These are phyloP conservation scores for Hiodon tergisus DNA, from an alignment of 2,113 vertebrate species.

Conservation along the genomic window DNA sequence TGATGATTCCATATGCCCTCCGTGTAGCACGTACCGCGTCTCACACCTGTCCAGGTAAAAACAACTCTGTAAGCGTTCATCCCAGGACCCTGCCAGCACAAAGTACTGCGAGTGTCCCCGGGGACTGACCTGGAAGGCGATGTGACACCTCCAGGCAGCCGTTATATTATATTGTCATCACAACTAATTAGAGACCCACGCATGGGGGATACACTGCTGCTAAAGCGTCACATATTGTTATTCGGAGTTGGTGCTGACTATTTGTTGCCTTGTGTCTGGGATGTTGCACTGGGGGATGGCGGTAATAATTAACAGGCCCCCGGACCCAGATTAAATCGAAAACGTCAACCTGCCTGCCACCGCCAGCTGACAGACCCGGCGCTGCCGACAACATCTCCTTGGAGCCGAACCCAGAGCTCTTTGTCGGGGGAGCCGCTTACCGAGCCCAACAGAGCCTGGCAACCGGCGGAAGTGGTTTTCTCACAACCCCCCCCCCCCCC, in stretches of 20 bases:
- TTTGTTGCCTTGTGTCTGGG: not conserved
- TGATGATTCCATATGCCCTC: no score
- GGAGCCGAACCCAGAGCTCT: not conserved
- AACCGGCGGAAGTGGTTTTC: not conserved
- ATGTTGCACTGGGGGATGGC: not conserved
- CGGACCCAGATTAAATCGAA: slow-evolving; percentile 16
- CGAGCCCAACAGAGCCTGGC: not conserved
- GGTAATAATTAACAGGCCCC: slow-evolving; percentile 1
- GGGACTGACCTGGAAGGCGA: not conserved
- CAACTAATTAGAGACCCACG: not conserved
- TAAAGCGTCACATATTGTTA: not conserved
- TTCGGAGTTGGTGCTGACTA: not conserved
- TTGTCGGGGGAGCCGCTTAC: not conserved
- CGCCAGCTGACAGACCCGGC: not conserved
- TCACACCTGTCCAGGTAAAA: not conserved
- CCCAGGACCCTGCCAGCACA: not conserved
- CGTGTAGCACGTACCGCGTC: no score
- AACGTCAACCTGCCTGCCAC: slow-evolving; percentile 10
- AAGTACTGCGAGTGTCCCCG: not conserved
- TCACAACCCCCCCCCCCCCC: not conserved
- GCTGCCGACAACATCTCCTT: not conserved
- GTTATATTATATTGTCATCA: not conserved
- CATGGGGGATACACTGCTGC: not conserved
- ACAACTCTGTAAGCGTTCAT: not conserved
- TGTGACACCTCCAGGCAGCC: not conserved